Evolutionary conservation across 2,888 invertebrate genomes (phyloP).

Genomic region (Volucella bombylans): DNA sequence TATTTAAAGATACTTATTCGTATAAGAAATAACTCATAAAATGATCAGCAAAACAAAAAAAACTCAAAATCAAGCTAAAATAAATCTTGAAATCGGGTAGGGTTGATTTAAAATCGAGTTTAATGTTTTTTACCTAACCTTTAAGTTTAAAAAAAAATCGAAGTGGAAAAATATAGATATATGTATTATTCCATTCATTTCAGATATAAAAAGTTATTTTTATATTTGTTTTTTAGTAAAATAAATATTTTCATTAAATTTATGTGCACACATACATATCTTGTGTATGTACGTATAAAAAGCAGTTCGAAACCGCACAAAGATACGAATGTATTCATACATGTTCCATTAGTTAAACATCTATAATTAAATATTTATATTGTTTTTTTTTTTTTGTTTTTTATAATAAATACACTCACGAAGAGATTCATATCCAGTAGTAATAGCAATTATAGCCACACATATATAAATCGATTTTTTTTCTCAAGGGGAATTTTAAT

Average conservation of each 20-base stretch:
- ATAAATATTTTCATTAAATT: constrained; percentile 14
- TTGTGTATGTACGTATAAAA: constrained; percentile 13
- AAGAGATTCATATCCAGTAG: constrained; percentile 10
- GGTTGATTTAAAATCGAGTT: not conserved
- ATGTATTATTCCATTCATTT: constrained; percentile 19
- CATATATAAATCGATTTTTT: not conserved
- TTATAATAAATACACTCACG: constrained; percentile 1
- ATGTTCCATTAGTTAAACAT: not conserved
- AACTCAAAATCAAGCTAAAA: no score
- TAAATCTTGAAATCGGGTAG: no score
- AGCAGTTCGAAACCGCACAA: constrained; percentile 43
- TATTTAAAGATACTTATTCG: no score
- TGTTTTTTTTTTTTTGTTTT: not conserved
- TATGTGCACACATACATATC: constrained; percentile 2
- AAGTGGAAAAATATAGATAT: not conserved
- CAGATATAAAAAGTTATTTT: constrained; percentile 35
- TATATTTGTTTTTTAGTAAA: constrained; percentile 26
- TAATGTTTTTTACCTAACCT: no score
- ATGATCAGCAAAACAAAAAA: no score
- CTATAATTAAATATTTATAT: not conserved
- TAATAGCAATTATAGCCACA: not conserved
- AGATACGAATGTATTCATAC: not conserved
- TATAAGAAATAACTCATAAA: no score
- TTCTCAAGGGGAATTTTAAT: not conserved
- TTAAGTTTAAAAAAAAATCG: no score